Evolutionary conservation across 1,140 invertebrate species (phyloP), one percentile per base, ranked within the genome.

Genomic region (Hylyphantes graminicola): DNA sequence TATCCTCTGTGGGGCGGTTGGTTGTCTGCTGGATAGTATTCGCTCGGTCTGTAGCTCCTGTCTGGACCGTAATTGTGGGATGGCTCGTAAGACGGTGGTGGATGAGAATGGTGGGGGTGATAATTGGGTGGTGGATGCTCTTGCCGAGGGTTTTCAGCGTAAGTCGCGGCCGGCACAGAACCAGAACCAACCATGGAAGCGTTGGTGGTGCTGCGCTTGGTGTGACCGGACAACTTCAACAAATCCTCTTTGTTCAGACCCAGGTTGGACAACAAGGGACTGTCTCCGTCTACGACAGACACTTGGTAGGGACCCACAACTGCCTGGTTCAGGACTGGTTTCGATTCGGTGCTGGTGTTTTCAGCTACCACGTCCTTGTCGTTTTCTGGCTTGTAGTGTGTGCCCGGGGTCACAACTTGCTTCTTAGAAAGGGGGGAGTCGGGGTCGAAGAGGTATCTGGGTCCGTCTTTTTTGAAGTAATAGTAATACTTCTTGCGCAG

Each of bases 161-260:
- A 85, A 0, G 82, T 76, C 21, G 74, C 59, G 3, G 82, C 7
- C 11, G 72, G 82, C 12, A 70, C 53, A 3, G 82, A 85, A 48
- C 70, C 82, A 8, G 82, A 76, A 17, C 53, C 82, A 7, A 72
- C 12, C 13, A 85, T 51, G 0, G 73, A 50, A 7, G 35, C 35
- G 53, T 77, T 76, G 0, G 74, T 15, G 2, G 51, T 35, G 35
- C 65, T 76, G 19, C 82, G 65, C 15, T 64, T 85, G n/a, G 73
- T 68, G n/a, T 65, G 54, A 0, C 64, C 73, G 15, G 82, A 77
- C 7, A 85, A 15, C 35, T 73, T 85, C 48, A 59, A 65, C 12
- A 85, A 70, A 70, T 85, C 73, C n/a, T 85, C 73, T 51, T 72
- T 63, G 10, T 17, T 76, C 35, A 85, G 17, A 12, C 82, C 82